A percentile compares a stretch with the other conserved stretches of the same genome.
phyloP scores from a whole-genome alignment of 2,797 vertebrate genomes.

The Pangasius krempfi region DNA sequence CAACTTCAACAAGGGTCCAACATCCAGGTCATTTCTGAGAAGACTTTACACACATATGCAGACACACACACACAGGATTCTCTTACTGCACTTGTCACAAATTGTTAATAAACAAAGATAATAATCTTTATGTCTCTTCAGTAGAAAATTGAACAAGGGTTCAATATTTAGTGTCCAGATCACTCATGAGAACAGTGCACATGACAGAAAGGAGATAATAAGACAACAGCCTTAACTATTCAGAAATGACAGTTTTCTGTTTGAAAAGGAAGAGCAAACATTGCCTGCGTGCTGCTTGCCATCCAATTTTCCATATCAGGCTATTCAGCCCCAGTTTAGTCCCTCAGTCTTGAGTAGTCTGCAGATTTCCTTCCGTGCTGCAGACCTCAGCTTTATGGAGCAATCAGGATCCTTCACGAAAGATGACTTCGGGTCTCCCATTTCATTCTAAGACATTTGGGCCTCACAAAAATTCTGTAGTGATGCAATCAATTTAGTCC shows the following conservation, averaged over 20 bases:
- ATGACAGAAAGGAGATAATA: background rate
- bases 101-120: background rate
- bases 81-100: background rate
- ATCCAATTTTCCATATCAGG: background rate
- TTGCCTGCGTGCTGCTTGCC: background rate
- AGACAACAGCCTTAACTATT: background rate
- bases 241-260: background rate
- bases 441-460: background rate
- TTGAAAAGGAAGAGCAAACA: background rate
- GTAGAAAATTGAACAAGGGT: slow-evolving; percentile 34
- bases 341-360: background rate
- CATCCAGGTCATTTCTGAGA: background rate
- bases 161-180: slow-evolving; percentile 37
- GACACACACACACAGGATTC: background rate
- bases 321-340: background rate
- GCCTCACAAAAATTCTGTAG: background rate
- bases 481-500: background rate
- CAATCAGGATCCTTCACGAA: background rate
- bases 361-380: background rate
- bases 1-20: background rate
- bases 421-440: background rate
- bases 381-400: background rate
- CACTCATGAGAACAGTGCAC: slow-evolving; percentile 11
- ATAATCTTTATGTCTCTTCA: background rate
- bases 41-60: background rate